Evolutionary conservation across 2,113 vertebrate species (phyloP), one percentile per base, ranked within the genome.

Genomic region (Cyprinodon variegatus): DNA sequence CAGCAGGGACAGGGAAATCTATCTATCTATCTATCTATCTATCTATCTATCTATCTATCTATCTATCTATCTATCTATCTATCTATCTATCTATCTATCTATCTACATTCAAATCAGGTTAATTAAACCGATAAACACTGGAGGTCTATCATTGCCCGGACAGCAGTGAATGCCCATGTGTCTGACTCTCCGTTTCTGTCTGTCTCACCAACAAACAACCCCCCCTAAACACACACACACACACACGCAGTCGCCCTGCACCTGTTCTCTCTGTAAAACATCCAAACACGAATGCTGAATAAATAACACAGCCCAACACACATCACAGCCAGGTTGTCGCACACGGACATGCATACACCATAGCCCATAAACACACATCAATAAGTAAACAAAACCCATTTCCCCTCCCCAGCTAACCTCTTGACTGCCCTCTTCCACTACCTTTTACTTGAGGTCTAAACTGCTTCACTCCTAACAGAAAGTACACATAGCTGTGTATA

Each of bases 211-310:
- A 79, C 67, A 43, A 75, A 63, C 59, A 66, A 50, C 50, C 50
- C 50, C 8, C 5, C 50, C 17, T 78, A 70, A 72, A 59, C 79
- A 66, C 73, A 76, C 65, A 66, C 61, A 76, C 61, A 77, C 68
- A 72, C 41, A 62, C 72, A 85, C 76, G 79, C 38, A 68, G 88
- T 91, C 82, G 68, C 85, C 84, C 87, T 92, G 92, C 93, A 94
- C 94, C 94, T 94, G 94, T 92, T 93, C 91, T 90, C 91, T 90
- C 91, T 94, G 93, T 94, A 94, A 93, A 93, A 94, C 92, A 94
- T 93, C 92, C 92, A 93, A 93, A 93, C 91, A 91, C 77, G 70
- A 90, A 81, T 72, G 81, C 89, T 94, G 93, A 94, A 94, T 94
- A 92, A 95, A 94, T 93, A 94, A 93, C 86, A 79, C 79, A 78